Percentiles rank a stretch among this genome's conserved stretches.
Conservation (phyloP, 1,140 invertebrate species). For the Heliothis subflexa region DNA sequence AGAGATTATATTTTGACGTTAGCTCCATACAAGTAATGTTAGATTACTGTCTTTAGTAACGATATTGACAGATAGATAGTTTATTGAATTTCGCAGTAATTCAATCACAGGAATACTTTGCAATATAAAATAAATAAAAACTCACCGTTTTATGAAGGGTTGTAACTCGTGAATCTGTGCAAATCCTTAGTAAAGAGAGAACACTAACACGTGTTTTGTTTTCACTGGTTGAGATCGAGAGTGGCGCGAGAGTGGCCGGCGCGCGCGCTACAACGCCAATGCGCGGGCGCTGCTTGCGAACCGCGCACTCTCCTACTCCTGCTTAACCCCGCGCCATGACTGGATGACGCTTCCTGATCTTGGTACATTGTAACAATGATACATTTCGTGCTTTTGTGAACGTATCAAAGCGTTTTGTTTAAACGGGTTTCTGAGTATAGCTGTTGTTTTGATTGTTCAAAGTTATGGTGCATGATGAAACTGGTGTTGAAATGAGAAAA, state of each 20-base stretch:
- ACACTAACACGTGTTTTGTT: conserved; percentile 30
- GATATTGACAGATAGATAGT: too few species aligned
- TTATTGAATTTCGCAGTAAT: too few species aligned
- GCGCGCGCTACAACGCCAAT: conserved; percentile 60
- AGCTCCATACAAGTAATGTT: too few species aligned
- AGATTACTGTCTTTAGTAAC: too few species aligned
- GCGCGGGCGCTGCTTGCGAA: conserved; percentile 35
- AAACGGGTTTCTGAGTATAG: too few species aligned
- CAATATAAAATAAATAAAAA: not conserved
- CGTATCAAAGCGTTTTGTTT: not conserved
- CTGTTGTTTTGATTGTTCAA: too few species aligned
- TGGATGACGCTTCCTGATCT: conserved; percentile 1
- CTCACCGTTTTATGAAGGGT: conserved; percentile 3
- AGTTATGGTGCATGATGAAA: too few species aligned
- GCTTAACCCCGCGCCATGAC: not conserved
- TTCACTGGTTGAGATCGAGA: conserved; percentile 57
- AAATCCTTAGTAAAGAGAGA: conserved; percentile 46
- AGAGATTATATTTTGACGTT: too few species aligned
- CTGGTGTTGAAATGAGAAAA: too few species aligned
- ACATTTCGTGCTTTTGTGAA: not conserved
- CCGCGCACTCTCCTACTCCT: conserved; percentile 28
- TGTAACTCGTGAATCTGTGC: not conserved
- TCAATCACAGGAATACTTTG: too few species aligned
- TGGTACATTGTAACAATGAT: conserved; percentile 2
- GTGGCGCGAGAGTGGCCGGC: conserved; percentile 53